A percentile compares a stretch with the other conserved stretches of the same genome.
phyloP scores from a whole-genome alignment of 92 coral and sea anemone genomes.

The Porites rus region DNA sequence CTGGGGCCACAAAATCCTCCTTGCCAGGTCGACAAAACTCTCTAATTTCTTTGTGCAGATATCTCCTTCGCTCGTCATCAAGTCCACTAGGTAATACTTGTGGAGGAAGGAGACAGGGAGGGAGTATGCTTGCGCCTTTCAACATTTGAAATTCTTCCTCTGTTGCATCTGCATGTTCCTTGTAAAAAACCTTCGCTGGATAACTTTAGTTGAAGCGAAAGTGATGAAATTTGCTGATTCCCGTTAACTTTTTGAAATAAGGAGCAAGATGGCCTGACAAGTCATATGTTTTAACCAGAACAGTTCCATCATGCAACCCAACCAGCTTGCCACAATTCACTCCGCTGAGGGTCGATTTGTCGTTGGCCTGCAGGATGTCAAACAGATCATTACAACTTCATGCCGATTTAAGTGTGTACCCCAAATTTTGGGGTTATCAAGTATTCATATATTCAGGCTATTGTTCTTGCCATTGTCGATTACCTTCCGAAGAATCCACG shows the following conservation, averaged over 20 bases:
- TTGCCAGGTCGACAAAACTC: conserved; percentile 50
- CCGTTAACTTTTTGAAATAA: conserved; percentile 51
- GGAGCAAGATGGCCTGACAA: conserved; percentile 41
- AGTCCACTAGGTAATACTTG: conserved; percentile 28
- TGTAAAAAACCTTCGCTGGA: conserved; percentile 64
- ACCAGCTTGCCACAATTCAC: conserved; percentile 52
- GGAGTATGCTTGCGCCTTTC: conserved; percentile 16
- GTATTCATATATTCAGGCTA: too few relatives aligned
- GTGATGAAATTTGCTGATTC: conserved; percentile 47
- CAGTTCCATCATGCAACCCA: conserved; percentile 65
- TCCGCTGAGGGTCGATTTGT: too few relatives aligned
- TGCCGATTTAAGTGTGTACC: too few relatives aligned
- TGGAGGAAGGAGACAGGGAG: neutral
- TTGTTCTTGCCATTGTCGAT: too few relatives aligned
- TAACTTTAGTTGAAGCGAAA: conserved; percentile 40
- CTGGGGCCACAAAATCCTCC: conserved; percentile 61
- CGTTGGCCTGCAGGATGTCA: too few relatives aligned
- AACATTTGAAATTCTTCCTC: conserved; percentile 23
- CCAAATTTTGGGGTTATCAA: too few relatives aligned
- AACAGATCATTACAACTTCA: too few relatives aligned
- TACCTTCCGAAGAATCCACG: too few relatives aligned
- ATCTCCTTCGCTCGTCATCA: conserved; percentile 13
- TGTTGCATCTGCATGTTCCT: neutral
- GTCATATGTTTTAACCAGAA: conserved; percentile 60
- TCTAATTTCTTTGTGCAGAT: conserved; percentile 44